phyloP scores from a whole-genome alignment of 2,888 invertebrate species.

The Hyposoter dolosus region DNA sequence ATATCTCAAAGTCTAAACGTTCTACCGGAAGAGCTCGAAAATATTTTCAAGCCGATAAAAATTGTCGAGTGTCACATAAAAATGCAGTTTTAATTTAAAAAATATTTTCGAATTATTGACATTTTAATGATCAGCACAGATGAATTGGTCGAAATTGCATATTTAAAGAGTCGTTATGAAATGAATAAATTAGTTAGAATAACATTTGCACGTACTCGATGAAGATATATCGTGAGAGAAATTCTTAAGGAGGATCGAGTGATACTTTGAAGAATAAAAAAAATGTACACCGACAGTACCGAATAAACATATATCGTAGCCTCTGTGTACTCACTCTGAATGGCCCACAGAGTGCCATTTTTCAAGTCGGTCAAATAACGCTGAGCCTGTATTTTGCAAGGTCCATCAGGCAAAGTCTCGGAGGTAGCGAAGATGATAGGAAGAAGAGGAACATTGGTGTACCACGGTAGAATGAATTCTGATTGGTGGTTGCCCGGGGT shows the following conservation, averaged over 20 bases:
- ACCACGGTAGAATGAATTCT: slow-evolving; percentile 67
- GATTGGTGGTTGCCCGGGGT: background rate
- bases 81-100: background rate
- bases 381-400: slow-evolving; percentile 75
- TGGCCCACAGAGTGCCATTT: slow-evolving; percentile 79
- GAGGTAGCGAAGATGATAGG: slow-evolving; percentile 74
- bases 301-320: background rate
- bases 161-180: background rate
- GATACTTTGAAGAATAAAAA: background rate
- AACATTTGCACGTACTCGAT: background rate
- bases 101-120: background rate
- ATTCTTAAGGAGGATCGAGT: background rate
- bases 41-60: background rate
- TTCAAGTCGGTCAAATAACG: slow-evolving; percentile 73
- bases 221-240: background rate
- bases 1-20: no score
- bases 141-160: background rate
- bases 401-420: slow-evolving; percentile 72
- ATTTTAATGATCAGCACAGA: background rate
- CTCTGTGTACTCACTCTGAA: slow-evolving; percentile 76
- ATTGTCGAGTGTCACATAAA: background rate
- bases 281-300: background rate
- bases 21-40: background rate
- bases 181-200: background rate
- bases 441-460: slow-evolving; percentile 72